Evolutionary conservation across 2,113 vertebrate genomes (phyloP), one percentile per base, ranked within the genome.

Genomic region (Rhea pennata): DNA sequence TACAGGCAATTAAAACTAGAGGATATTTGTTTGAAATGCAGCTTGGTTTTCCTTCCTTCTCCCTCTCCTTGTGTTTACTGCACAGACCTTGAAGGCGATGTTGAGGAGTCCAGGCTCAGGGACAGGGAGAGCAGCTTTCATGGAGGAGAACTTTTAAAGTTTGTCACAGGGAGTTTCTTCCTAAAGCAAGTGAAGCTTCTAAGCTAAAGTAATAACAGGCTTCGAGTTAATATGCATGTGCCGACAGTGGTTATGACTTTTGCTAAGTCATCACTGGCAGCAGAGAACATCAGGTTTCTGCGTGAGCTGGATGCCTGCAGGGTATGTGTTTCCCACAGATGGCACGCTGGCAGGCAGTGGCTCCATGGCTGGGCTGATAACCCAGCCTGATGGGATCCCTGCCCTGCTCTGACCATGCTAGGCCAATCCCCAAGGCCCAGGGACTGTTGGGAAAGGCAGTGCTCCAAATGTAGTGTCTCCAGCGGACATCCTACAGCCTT

Each of bases 291-390:
- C 48, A 54, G 22, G 40, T 12, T 65, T 72, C 50, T 56, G 39
- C 40, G 40, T 33, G 17, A 48, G 26, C 13, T 6, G 8, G 44
- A 66, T 50, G 42, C 51, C 50, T 50, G 23, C n/a, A 58, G 29
- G 51, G 4, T 2, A 46, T 46, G 5, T 12, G 4, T 15, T 74
- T 20, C 42, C 53, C 51, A 61, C 31, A 42, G 51, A 15, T 11
- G 12, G 22, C 36, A 36, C 36, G 36, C 16, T 16, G 42, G 77
- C 42, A 13, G 7, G 51, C 24, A 10, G 12, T 2, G 42, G 23
- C 36, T 24, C 1, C 1, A 36, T 29, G 54, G 19, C 53, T 0
- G 0, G 22, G 29, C 10, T 21, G 74, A 29, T 23, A 33, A 29
- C 12, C 11, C 29, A 44, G 14, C 29, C 61, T 27, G 26, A 19